Percentiles rank a stretch among this genome's conserved stretches.
Evolutionary conservation across 2,797 vertebrate species (phyloP).

Genomic region (Menidia menidia): DNA sequence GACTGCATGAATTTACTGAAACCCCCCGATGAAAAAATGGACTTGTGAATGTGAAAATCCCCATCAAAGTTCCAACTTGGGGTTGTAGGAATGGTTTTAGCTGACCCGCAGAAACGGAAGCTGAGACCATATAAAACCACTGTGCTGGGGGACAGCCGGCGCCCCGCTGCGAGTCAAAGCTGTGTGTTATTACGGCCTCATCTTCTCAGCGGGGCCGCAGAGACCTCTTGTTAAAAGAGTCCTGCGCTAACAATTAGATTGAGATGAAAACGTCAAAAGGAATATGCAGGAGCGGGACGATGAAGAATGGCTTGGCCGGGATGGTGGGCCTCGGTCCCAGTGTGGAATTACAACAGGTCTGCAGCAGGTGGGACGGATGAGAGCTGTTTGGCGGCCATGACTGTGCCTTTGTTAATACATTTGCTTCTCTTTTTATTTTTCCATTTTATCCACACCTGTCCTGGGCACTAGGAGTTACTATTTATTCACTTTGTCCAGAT

Average conservation of each 20-base stretch:
- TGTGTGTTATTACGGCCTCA: slow-evolving; percentile 21
- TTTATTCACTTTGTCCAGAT: not conserved
- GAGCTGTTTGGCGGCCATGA: not conserved
- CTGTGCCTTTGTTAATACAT: slow-evolving; percentile 1
- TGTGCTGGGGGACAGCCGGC: not conserved
- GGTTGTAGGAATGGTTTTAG: too few species aligned
- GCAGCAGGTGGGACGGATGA: slow-evolving; percentile 11
- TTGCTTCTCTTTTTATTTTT: slow-evolving; percentile 3
- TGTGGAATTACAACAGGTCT: not conserved
- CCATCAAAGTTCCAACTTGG: not conserved
- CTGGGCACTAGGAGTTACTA: not conserved
- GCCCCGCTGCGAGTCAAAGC: slow-evolving; percentile 30
- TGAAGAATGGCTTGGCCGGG: slow-evolving; percentile 27
- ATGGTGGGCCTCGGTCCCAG: slow-evolving; percentile 24
- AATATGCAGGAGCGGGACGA: slow-evolving; percentile 25
- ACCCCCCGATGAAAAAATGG: not conserved
- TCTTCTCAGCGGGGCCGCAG: slow-evolving; percentile 34
- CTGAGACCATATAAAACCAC: slow-evolving; percentile 3
- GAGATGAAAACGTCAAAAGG: slow-evolving; percentile 48
- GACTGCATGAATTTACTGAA: too few species aligned
- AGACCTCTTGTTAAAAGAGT: slow-evolving; percentile 39
- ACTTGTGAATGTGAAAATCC: not conserved
- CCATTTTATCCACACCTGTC: slow-evolving; percentile 2
- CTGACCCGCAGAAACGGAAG: not conserved
- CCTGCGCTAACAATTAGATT: slow-evolving; percentile 38